Evolutionary conservation across 2,113 vertebrate genomes (phyloP).

Genomic region (Nerophis lumbriciformis): DNA sequence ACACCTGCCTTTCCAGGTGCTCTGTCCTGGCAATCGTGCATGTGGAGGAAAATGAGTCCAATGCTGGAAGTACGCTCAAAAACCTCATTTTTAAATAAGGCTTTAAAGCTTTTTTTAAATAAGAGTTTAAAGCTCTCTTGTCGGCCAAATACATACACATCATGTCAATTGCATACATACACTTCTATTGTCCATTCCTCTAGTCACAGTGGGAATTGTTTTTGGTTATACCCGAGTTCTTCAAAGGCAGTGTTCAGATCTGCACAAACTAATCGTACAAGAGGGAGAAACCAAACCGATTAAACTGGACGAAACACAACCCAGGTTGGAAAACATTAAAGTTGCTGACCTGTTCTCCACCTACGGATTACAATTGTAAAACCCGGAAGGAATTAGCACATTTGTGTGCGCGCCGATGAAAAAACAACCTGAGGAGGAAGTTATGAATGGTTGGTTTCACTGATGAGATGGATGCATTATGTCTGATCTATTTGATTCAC

Average conservation of each 20-base stretch:
- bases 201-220: neutral
- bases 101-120: too few species aligned
- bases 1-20: too few species aligned
- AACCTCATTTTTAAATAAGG: too few species aligned
- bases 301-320: neutral
- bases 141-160: too few species aligned
- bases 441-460: neutral
- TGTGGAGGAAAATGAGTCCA: too few species aligned
- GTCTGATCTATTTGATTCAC: neutral
- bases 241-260: slow-evolving; percentile 4
- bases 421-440: slow-evolving; percentile 6
- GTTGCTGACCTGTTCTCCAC: slow-evolving; percentile 1
- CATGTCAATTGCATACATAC: too few species aligned
- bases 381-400: neutral
- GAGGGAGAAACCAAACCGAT: neutral
- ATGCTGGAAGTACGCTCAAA: too few species aligned
- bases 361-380: neutral
- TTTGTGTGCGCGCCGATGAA: neutral
- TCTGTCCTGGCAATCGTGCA: too few species aligned
- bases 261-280: neutral
- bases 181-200: too few species aligned
- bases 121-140: too few species aligned
- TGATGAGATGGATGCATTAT: neutral
- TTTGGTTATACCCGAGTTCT: neutral
- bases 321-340: neutral